A percentile compares a stretch with the other conserved stretches of the same genome.
These are phyloP conservation scores for Mythimna vitellina DNA, from an alignment of 2,888 invertebrate genomes.

Conservation along the genomic window DNA sequence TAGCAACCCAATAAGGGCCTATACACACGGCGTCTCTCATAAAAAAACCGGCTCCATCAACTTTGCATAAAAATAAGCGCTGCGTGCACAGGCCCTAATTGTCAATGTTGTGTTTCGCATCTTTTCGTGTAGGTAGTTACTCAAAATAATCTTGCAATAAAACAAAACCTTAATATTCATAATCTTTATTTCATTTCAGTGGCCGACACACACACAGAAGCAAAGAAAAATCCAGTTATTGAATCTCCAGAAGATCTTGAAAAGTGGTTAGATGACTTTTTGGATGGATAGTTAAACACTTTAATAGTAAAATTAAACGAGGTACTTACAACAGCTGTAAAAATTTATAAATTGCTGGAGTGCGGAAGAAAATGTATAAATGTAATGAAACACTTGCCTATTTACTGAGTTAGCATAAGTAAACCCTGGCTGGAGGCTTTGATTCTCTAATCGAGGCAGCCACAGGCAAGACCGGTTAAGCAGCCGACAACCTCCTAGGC, in stretches of 20 bases:
- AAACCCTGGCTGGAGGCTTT: no score
- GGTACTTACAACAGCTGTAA: conserved; percentile 1
- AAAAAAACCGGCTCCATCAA: not conserved
- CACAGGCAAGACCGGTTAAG: no score
- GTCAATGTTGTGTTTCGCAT: no score
- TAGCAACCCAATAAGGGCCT: not conserved
- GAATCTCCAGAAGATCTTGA: conserved; percentile 88
- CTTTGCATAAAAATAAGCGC: not conserved
- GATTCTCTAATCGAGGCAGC: no score
- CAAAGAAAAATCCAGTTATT: conserved; percentile 74
- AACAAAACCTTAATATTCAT: conserved; percentile 13
- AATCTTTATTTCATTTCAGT: conserved; percentile 63
- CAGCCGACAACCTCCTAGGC: no score
- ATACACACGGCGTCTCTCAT: not conserved
- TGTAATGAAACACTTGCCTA: not conserved
- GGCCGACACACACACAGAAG: conserved; percentile 48
- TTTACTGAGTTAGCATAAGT: no score
- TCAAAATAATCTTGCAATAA: conserved; percentile 13
- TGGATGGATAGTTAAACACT: conserved; percentile 74
- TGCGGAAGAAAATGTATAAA: not conserved
- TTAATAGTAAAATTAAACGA: not conserved
- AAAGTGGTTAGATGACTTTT: conserved; percentile 88
- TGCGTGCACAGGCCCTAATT: not conserved
- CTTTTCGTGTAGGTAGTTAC: not conserved
- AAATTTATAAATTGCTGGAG: not conserved